A percentile compares a stretch with the other conserved stretches of the same genome.
Conservation (phyloP, 2,888 invertebrate genomes). For the Standfussiana lucernea region DNA sequence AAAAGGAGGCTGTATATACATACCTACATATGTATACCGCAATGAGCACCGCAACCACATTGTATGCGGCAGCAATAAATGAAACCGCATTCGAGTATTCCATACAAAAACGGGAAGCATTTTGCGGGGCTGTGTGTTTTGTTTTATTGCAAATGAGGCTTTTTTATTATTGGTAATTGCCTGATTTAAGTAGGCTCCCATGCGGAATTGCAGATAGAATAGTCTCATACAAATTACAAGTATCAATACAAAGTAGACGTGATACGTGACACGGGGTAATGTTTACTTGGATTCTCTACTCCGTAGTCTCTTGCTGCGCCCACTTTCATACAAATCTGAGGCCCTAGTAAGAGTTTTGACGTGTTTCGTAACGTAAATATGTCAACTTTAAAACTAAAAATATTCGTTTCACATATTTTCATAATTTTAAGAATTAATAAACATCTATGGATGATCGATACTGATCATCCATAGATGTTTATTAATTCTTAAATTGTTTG, state of each 20-base stretch:
- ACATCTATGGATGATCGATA: no score
- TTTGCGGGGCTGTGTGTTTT: background rate
- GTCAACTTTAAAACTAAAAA: no score
- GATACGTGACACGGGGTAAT: background rate
- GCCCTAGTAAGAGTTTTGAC: no score
- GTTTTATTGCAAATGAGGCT: background rate
- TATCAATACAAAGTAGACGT: background rate
- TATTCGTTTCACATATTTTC: no score
- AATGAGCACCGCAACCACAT: constrained; percentile 27
- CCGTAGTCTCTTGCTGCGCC: background rate
- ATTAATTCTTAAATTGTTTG: no score
- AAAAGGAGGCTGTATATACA: constrained; percentile 18
- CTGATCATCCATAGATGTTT: no score
- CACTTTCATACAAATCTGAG: background rate
- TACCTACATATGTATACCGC: background rate
- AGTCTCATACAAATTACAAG: background rate
- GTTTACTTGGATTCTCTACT: background rate
- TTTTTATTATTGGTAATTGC: background rate
- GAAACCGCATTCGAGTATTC: constrained; percentile 9
- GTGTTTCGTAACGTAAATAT: no score
- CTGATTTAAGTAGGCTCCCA: background rate
- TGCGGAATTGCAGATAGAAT: no score
- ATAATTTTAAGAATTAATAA: no score
- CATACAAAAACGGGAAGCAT: constrained; percentile 15
- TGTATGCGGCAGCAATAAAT: constrained; percentile 38